Evolutionary conservation across 2,113 vertebrate species (phyloP).

Genomic region (Ptilorrhoa leucosticta): DNA sequence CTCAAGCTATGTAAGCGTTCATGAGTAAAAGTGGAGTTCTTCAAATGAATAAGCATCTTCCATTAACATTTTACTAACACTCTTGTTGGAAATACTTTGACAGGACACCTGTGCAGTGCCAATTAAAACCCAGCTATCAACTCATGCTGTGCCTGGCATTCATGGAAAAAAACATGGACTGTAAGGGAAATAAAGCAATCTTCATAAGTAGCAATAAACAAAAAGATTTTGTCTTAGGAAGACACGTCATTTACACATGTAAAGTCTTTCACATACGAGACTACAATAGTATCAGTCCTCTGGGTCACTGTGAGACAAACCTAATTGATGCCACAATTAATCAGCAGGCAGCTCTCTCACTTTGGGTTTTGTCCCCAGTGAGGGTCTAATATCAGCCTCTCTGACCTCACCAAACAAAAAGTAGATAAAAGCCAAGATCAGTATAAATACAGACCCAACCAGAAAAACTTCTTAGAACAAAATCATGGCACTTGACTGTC

Average conservation of each 20-base stretch:
- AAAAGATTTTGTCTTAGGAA: neutral
- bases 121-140: neutral
- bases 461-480: neutral
- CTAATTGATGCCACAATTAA: fast-evolving
- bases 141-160: neutral
- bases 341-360: neutral
- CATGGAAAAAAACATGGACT: neutral
- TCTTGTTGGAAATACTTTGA: neutral
- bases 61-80: neutral
- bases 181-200: neutral
- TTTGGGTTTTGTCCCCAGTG: neutral
- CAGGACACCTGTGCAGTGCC: neutral
- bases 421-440: neutral
- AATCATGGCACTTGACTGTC: neutral
- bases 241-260: neutral
- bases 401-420: neutral
- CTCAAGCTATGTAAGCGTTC: neutral
- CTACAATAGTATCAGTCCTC: neutral
- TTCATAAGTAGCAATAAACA: neutral
- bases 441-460: neutral
- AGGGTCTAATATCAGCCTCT: neutral
- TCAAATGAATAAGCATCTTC: neutral
- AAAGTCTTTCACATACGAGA: neutral
- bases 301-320: neutral
- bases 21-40: neutral